phyloP scores from a whole-genome alignment of 2,888 invertebrate genomes.

The Micoletzkya japonica region DNA sequence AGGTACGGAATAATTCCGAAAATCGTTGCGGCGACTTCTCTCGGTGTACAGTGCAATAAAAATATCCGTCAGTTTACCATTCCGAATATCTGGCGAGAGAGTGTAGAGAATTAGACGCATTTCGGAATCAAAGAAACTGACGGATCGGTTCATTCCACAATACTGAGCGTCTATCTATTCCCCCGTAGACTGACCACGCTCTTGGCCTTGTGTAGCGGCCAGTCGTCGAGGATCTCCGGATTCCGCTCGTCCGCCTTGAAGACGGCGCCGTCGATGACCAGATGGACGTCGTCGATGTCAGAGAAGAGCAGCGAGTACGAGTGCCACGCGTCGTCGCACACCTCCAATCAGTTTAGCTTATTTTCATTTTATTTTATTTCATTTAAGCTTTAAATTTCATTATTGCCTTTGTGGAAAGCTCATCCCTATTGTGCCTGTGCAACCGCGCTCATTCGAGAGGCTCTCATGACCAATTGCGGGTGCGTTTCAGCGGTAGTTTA shows the following conservation, averaged over 20 bases:
- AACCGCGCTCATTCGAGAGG: too few species aligned
- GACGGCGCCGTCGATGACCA: conserved; percentile 54
- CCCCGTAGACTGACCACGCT: conserved; percentile 69
- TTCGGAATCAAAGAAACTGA: not conserved
- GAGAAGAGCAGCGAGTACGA: conserved; percentile 92
- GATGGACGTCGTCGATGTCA: conserved; percentile 75
- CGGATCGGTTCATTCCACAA: too few species aligned
- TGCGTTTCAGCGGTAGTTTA: not conserved
- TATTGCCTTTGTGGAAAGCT: too few species aligned
- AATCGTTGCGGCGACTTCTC: too few species aligned
- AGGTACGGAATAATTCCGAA: too few species aligned
- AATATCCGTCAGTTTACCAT: too few species aligned
- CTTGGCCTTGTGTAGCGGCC: conserved; percentile 94
- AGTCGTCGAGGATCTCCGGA: conserved; percentile 97
- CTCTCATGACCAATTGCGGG: not conserved
- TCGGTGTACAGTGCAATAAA: not conserved
- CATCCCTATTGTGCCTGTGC: too few species aligned
- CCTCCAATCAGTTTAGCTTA: conserved; percentile 59
- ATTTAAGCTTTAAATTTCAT: too few species aligned
- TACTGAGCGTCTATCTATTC: not conserved
- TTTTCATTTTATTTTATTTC: not conserved
- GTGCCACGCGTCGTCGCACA: conserved; percentile 98
- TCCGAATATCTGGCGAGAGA: too few species aligned
- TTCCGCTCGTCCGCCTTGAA: conserved; percentile 74
- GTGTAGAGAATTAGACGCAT: not conserved